phyloP scores from a whole-genome alignment of 2,113 vertebrate genomes.

The Lutjanus erythropterus region DNA sequence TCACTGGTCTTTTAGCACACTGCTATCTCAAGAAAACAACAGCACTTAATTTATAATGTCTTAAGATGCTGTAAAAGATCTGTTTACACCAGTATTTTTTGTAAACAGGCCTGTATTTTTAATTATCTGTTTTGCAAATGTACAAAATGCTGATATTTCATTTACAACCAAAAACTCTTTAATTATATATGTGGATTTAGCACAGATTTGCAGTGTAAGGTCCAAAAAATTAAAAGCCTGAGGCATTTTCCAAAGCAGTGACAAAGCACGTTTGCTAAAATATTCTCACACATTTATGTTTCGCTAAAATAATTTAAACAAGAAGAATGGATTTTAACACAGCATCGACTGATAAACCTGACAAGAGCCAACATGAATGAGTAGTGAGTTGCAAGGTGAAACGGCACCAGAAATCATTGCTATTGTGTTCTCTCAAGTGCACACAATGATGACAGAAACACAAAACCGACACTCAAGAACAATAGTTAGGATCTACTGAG shows the following conservation, averaged over 20 bases:
- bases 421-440: neutral
- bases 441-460: slow-evolving; percentile 13
- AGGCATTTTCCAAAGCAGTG: slow-evolving; percentile 10
- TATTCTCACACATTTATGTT: slow-evolving; percentile 1
- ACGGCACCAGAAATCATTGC: no score
- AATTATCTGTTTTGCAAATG: slow-evolving; percentile 9
- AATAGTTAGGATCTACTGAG: neutral
- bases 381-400: slow-evolving; percentile 27
- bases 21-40: neutral
- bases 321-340: slow-evolving; percentile 8
- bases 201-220: neutral
- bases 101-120: slow-evolving; percentile 23
- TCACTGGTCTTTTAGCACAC: neutral
- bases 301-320: slow-evolving; percentile 1
- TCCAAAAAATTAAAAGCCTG: neutral
- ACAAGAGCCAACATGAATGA: slow-evolving; percentile 38
- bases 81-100: slow-evolving; percentile 4
- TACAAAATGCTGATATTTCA: slow-evolving; percentile 26
- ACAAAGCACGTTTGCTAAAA: slow-evolving; percentile 32
- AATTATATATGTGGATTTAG: slow-evolving; percentile 43
- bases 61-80: neutral
- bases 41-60: neutral
- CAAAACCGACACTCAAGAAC: neutral
- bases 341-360: neutral
- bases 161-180: slow-evolving; percentile 23